phyloP scores from a whole-genome alignment of 2,888 invertebrate genomes.

The Chrysolina americana region DNA sequence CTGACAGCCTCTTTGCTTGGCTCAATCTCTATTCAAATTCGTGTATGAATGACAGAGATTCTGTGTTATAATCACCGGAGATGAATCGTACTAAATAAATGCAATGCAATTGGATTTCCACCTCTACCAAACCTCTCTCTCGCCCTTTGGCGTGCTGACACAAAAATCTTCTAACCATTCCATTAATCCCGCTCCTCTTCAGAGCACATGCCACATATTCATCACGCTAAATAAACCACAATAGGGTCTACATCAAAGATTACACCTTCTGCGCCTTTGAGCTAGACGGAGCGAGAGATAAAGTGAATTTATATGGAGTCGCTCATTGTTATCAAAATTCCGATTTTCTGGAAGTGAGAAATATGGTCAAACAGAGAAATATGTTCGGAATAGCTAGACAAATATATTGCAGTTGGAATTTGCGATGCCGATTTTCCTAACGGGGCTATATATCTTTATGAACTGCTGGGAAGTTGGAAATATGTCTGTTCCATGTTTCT shows the following conservation, averaged over 20 bases:
- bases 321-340: constrained; percentile 46
- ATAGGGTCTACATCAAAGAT: constrained; percentile 45
- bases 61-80: too few relatives aligned
- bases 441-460: not conserved
- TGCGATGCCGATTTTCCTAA: constrained; percentile 1
- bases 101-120: too few relatives aligned
- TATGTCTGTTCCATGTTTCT: not conserved
- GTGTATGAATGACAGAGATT: too few relatives aligned
- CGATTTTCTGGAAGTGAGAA: constrained; percentile 43
- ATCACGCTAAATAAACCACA: constrained; percentile 34
- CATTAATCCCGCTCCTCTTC: not conserved
- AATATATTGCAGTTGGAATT: constrained; percentile 15
- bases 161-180: constrained; percentile 10
- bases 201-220: constrained; percentile 25
- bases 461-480: not conserved
- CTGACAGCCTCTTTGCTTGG: too few relatives aligned
- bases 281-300: constrained; percentile 35
- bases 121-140: too few relatives aligned
- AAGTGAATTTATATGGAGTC: constrained; percentile 43
- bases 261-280: constrained; percentile 41
- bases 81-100: too few relatives aligned
- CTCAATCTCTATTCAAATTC: too few relatives aligned
- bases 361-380: constrained; percentile 42
- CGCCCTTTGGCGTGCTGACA: not conserved
- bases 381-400: constrained; percentile 15